Evolutionary conservation across 1,140 invertebrate species (phyloP), one percentile per base, ranked within the genome.

Genomic region (Drosophila bipectinata): DNA sequence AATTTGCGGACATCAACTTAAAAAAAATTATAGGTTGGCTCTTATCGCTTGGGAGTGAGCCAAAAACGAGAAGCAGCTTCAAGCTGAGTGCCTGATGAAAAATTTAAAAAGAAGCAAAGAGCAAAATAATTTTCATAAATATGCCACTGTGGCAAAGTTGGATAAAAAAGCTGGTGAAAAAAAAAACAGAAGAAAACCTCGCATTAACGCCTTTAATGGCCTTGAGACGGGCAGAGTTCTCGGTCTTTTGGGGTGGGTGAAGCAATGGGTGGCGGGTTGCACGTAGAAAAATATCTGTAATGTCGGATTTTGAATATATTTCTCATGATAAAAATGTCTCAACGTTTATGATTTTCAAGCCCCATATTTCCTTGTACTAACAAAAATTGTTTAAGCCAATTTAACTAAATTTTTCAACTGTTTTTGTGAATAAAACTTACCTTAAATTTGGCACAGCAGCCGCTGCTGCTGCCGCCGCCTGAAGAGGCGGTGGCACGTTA

Each of bases 381-480:
- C 26, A 28, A 28, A 28, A 28, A 7, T 6, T 6, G 5, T 6
- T 34, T 10, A 9, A 34, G 4, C 9, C 1, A 26, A 12, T 14
- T 51, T 60, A 5, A 10, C 4, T 0, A 5, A 6, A 15, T 37
- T 3, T 44, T 62, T 10, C 9, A 10, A 56, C 26, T 34, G 28
- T 39, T 41, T 41, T 14, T 14, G 39, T 14, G 12, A 18, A 15
- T 45, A 6, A 44, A 32, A 63, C 89, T 90, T 75, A 92, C 91
- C 91, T 92, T 90, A 92, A 69, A 90, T 92, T 91, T 79, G 91
- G 91, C 72, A 91, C 90, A 75, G 91, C 91, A 72, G 88, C 88
- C 56, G 90, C 91, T 69, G 91, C 91, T 45, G 90, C 90, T 41
- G 91, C 91, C 51, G 91, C 90, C 24, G 90, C 91, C 74, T 92